Evolutionary conservation across 2,797 vertebrate species (phyloP).

Genomic region (Enteromius afrohamiltoni): DNA sequence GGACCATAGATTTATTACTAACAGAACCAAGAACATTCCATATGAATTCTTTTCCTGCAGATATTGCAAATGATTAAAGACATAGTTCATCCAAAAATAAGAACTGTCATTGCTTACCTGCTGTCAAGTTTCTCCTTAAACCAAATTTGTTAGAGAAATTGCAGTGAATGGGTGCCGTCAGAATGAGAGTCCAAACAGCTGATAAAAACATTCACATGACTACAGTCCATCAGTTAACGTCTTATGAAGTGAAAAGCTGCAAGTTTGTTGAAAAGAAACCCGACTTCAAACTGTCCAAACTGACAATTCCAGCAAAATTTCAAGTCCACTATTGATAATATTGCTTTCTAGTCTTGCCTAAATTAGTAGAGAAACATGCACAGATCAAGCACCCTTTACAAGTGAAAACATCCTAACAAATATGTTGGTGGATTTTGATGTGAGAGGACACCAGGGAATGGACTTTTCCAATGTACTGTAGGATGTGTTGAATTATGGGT

Average conservation of each 20-base stretch:
- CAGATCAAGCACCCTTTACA: too few species aligned
- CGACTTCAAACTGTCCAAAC: too few species aligned
- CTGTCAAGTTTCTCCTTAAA: not conserved
- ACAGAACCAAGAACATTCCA: conserved; percentile 23
- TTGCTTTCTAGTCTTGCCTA: too few species aligned
- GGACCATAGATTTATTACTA: conserved; percentile 17
- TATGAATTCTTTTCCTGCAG: not conserved
- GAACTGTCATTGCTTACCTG: not conserved
- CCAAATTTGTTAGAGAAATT: not conserved
- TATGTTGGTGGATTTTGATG: too few species aligned
- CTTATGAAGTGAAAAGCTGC: not conserved
- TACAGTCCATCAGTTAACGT: not conserved
- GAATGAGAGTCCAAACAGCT: not conserved
- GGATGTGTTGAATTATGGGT: too few species aligned
- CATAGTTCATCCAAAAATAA: not conserved
- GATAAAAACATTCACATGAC: not conserved
- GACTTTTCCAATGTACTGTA: too few species aligned
- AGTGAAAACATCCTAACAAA: too few species aligned
- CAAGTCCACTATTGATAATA: too few species aligned
- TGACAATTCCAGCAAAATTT: too few species aligned
- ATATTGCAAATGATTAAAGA: not conserved
- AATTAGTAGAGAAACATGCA: too few species aligned
- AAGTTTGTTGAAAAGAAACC: not conserved
- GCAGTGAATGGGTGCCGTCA: not conserved
- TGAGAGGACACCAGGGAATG: too few species aligned